These are phyloP conservation scores for Epizoanthus illoricatus DNA, from an alignment of 92 coral and sea anemone species.

Conservation along the genomic window DNA sequence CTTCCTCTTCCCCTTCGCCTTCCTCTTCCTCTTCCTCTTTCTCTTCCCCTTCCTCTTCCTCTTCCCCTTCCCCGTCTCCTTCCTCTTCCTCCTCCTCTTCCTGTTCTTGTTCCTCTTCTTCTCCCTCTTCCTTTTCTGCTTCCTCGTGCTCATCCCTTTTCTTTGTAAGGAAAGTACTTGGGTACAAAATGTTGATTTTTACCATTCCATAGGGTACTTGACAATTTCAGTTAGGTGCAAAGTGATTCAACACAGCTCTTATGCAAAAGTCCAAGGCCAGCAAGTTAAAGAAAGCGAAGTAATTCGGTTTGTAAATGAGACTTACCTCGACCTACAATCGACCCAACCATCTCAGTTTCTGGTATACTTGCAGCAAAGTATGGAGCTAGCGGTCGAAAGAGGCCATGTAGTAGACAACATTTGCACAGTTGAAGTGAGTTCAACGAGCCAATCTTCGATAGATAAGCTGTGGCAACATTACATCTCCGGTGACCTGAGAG, in stretches of 20 bases:
- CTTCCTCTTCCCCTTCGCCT: too few relatives aligned
- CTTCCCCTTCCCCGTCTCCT: too few relatives aligned
- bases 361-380: neutral
- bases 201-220: neutral
- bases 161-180: too few relatives aligned
- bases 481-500: neutral
- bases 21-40: too few relatives aligned
- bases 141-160: too few relatives aligned
- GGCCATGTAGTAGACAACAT: neutral
- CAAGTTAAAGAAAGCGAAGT: neutral
- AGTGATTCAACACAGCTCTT: neutral
- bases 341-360: neutral
- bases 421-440: constrained; percentile 3
- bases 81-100: too few relatives aligned
- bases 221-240: constrained; percentile 13
- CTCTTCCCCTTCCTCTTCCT: too few relatives aligned
- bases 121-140: too few relatives aligned
- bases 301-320: neutral
- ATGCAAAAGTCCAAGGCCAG: neutral
- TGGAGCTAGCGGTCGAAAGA: neutral
- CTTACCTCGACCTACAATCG: neutral
- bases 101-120: too few relatives aligned
- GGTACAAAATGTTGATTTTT: too few relatives aligned
- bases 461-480: constrained; percentile 9
- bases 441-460: neutral